Conservation (phyloP, 2,113 vertebrate species). For the Rousettus leschenaultii region DNA sequence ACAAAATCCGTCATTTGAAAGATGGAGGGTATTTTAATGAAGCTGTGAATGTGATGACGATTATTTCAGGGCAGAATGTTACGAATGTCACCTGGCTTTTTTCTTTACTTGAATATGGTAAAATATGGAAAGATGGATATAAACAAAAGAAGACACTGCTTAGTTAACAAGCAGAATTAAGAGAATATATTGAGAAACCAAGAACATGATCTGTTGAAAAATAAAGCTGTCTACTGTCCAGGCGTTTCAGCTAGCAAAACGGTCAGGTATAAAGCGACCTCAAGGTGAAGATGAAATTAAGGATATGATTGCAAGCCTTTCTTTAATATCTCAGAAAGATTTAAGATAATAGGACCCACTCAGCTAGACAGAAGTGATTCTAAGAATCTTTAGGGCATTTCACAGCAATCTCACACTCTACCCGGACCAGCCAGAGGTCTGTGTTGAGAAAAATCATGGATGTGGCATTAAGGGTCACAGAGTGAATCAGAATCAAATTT, state of each 20-base stretch:
- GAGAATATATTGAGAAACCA: background rate
- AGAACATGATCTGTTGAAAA: background rate
- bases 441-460: background rate
- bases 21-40: background rate
- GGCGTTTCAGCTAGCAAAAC: background rate
- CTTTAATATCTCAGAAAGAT: background rate
- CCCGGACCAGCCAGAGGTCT: background rate
- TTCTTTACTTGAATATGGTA: background rate
- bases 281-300: background rate
- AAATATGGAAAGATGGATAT: background rate
- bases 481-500: background rate
- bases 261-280: background rate
- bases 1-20: background rate
- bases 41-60: background rate
- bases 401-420: background rate
- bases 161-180: background rate
- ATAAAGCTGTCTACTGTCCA: background rate
- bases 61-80: background rate
- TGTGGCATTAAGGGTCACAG: background rate
- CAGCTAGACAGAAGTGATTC: background rate
- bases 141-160: background rate
- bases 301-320: background rate
- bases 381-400: background rate
- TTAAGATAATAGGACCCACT: background rate
- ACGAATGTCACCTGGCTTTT: background rate